These are phyloP conservation scores for Xyrauchen texanus DNA, from an alignment of 2,113 vertebrate genomes.

Conservation along the genomic window DNA sequence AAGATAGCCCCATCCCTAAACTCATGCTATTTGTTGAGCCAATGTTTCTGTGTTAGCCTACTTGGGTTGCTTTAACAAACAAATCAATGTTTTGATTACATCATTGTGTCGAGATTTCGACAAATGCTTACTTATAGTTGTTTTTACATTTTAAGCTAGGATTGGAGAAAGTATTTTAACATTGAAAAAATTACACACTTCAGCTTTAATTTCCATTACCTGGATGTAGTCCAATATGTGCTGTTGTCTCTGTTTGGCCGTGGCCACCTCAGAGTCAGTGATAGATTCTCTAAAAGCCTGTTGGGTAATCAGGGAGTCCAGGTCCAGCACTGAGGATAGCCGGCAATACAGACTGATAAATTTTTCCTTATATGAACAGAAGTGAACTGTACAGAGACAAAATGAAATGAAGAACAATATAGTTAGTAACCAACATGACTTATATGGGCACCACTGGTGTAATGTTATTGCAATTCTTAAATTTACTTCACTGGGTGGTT, in stretches of 20 bases:
- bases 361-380: constrained; percentile 94
- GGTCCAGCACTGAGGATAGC: constrained; percentile 92
- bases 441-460: background rate
- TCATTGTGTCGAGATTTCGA: no score
- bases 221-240: constrained; percentile 92
- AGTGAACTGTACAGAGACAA: constrained; percentile 82
- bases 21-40: no score
- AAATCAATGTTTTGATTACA: no score
- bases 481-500: constrained; percentile 19
- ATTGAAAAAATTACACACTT: no score
- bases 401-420: constrained; percentile 11
- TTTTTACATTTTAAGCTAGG: no score
- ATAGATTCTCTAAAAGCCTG: constrained; percentile 95
- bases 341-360: constrained; percentile 96
- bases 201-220: constrained; percentile 68
- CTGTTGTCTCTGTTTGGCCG: constrained; percentile 92
- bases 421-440: constrained; percentile 17
- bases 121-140: no score
- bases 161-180: no score
- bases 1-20: no score
- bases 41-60: no score
- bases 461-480: constrained; percentile 22
- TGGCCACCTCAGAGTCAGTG: constrained; percentile 88
- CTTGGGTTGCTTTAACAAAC: no score
- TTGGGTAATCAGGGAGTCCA: constrained; percentile 95